These are phyloP conservation scores for Pimpla rufipes DNA, from an alignment of 2,888 invertebrate genomes.

Conservation along the genomic window DNA sequence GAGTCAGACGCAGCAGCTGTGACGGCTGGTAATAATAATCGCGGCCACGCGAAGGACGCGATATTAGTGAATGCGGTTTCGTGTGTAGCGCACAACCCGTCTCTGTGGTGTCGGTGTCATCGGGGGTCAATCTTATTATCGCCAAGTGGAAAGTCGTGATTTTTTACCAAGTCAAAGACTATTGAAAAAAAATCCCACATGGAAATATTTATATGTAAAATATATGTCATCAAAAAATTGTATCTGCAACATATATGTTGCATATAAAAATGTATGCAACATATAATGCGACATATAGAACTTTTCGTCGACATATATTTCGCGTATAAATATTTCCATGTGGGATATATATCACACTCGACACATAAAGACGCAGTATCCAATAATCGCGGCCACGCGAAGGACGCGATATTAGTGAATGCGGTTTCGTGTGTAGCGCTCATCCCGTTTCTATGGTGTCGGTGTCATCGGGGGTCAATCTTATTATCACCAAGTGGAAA, in stretches of 20 bases:
- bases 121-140: not conserved
- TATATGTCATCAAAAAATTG: too few relatives aligned
- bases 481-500: not conserved
- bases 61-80: slow-evolving; percentile 50
- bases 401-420: slow-evolving; percentile 56
- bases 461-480: not conserved
- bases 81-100: not conserved
- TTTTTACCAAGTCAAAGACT: too few relatives aligned
- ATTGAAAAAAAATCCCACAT: too few relatives aligned
- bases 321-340: too few relatives aligned
- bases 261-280: too few relatives aligned
- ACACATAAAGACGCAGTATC: too few relatives aligned
- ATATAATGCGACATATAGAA: too few relatives aligned
- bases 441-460: not conserved
- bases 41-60: slow-evolving; percentile 40
- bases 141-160: not conserved
- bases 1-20: slow-evolving; percentile 64
- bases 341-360: too few relatives aligned
- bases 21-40: slow-evolving; percentile 58
- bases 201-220: too few relatives aligned
- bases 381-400: slow-evolving; percentile 19
- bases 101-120: not conserved
- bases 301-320: too few relatives aligned
- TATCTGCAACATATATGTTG: too few relatives aligned
- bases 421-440: not conserved